Conservation (phyloP, 2,888 invertebrate species). For the Girardia tigrina region DNA sequence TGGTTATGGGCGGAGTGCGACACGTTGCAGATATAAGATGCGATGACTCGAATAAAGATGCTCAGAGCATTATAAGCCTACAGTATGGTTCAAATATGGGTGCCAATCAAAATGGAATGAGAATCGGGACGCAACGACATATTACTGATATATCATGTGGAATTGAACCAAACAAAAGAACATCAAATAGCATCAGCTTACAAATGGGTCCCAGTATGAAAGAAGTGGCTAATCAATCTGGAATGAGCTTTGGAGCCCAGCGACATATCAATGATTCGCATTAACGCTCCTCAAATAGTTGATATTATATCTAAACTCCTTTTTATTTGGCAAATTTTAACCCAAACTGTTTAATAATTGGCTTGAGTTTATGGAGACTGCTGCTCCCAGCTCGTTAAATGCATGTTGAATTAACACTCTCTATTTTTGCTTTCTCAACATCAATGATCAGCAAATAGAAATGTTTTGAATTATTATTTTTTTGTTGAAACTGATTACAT, state of each 20-base stretch:
- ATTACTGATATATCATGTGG: slow-evolving; percentile 40
- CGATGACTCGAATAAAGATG: slow-evolving; percentile 41
- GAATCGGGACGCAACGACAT: slow-evolving; percentile 42
- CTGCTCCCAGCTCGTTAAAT: slow-evolving; percentile 14
- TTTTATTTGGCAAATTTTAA: slow-evolving; percentile 13
- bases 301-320: slow-evolving; percentile 20
- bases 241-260: slow-evolving; percentile 36
- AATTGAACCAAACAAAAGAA: slow-evolving; percentile 3
- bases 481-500: too few species aligned
- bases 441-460: neutral
- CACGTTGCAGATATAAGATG: slow-evolving; percentile 46
- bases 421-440: slow-evolving; percentile 8
- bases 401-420: neutral
- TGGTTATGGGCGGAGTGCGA: slow-evolving; percentile 45
- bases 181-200: slow-evolving; percentile 17
- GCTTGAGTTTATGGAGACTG: slow-evolving; percentile 7
- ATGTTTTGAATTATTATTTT: too few species aligned
- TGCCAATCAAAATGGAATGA: slow-evolving; percentile 42
- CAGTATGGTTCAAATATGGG: slow-evolving; percentile 47
- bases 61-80: slow-evolving; percentile 43
- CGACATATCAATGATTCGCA: slow-evolving; percentile 36
- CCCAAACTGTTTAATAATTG: slow-evolving; percentile 16
- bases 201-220: slow-evolving; percentile 33
- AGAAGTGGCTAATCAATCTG: slow-evolving; percentile 33
- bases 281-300: slow-evolving; percentile 18